A percentile compares a stretch with the other conserved stretches of the same genome.
Conservation (phyloP, 1,140 invertebrate genomes). For the Calliopsis andreniformis region DNA sequence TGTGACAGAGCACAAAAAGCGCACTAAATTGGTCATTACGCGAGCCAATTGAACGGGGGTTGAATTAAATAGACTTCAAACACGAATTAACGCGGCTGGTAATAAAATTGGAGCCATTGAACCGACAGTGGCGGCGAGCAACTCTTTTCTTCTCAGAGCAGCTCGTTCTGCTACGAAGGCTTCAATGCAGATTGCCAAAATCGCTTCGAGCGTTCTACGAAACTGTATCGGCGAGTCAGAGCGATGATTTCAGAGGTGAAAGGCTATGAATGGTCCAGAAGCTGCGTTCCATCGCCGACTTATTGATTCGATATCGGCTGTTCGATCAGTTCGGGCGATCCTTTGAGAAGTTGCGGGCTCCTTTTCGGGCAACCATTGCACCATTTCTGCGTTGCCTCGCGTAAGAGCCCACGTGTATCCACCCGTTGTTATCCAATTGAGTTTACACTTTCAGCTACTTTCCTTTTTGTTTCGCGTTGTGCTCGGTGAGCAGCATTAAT, state of each 20-base stretch:
- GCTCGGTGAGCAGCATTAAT: constrained; percentile 70
- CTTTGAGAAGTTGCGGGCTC: background rate
- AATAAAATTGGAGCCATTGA: background rate
- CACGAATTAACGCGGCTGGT: background rate
- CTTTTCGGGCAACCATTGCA: constrained; percentile 24
- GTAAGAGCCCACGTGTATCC: constrained; percentile 48
- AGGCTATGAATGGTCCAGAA: constrained; percentile 47
- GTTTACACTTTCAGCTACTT: constrained; percentile 77
- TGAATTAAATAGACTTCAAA: background rate
- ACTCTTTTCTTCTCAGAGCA: too few species aligned
- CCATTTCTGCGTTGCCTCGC: background rate
- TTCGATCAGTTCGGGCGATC: background rate
- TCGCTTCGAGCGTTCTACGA: constrained; percentile 52
- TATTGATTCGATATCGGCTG: constrained; percentile 32
- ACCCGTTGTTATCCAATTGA: constrained; percentile 75
- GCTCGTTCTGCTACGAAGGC: background rate
- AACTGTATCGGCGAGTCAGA: constrained; percentile 44
- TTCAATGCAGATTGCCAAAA: constrained; percentile 48
- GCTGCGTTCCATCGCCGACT: constrained; percentile 33
- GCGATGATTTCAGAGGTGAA: constrained; percentile 50
- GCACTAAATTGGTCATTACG: constrained; percentile 1
- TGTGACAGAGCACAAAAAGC: background rate
- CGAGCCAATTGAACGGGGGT: background rate
- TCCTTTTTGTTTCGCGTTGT: constrained; percentile 70
- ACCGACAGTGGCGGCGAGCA: too few species aligned